phyloP scores from a whole-genome alignment of 2,797 vertebrate genomes.

The Basileuterus tristriatus region DNA sequence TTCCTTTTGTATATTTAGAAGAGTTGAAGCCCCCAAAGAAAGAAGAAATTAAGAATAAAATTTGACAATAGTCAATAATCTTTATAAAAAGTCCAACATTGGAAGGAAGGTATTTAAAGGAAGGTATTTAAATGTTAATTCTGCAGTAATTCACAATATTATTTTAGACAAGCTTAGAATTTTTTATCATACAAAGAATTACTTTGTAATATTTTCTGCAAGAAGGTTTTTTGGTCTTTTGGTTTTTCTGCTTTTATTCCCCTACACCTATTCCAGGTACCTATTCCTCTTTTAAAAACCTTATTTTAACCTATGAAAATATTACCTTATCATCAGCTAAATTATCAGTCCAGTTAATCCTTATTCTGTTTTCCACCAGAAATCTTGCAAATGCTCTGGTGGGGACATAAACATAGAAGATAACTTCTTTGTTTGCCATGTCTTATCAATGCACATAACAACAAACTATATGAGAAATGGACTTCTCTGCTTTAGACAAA shows the following conservation, averaged over 20 bases:
- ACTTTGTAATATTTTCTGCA: neutral
- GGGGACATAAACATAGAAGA: neutral
- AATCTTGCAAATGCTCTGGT: neutral
- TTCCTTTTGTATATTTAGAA: neutral
- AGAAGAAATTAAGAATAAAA: neutral
- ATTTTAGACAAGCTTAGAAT: neutral
- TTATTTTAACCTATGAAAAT: neutral
- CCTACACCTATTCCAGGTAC: neutral
- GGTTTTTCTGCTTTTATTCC: neutral
- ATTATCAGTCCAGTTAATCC: neutral
- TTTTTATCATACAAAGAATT: neutral
- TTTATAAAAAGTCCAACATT: neutral
- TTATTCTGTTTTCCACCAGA: neutral
- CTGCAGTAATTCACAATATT: neutral
- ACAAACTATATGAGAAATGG: neutral
- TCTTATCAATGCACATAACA: neutral
- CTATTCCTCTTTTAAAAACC: neutral
- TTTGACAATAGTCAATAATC: neutral
- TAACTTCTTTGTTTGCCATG: neutral
- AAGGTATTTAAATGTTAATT: neutral
- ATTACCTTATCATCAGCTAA: neutral
- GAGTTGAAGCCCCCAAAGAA: neutral
- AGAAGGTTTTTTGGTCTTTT: accelerated
- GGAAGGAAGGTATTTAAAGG: neutral
- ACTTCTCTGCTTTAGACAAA: neutral